A percentile compares a stretch with the other conserved stretches of the same genome.
Conservation (phyloP, 2,888 invertebrate species). For the Yponomeuta evonymella region DNA sequence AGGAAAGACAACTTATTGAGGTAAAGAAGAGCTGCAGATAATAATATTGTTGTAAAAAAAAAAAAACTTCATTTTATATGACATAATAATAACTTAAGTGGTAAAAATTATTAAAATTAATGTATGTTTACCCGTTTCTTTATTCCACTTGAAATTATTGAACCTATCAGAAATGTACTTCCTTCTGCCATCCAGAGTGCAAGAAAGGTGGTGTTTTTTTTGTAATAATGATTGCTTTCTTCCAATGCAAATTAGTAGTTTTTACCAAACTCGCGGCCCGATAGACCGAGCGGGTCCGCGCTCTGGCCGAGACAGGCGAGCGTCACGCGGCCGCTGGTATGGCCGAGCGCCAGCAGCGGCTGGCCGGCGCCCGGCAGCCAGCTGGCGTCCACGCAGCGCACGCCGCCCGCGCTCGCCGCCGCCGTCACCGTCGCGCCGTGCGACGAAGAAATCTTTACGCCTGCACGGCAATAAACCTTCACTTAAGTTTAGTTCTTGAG, state of each 20-base stretch:
- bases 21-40: too few species aligned
- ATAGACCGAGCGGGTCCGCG: slow-evolving; percentile 80
- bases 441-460: slow-evolving; percentile 80
- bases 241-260: slow-evolving; percentile 9
- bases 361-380: slow-evolving; percentile 86
- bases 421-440: slow-evolving; percentile 82
- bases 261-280: slow-evolving; percentile 86
- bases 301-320: slow-evolving; percentile 86
- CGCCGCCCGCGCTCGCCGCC: slow-evolving; percentile 86
- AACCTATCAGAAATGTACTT: too few species aligned
- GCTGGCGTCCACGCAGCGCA: slow-evolving; percentile 89
- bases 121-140: too few species aligned
- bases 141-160: too few species aligned
- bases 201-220: too few species aligned
- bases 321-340: slow-evolving; percentile 91
- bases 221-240: too few species aligned
- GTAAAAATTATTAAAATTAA: too few species aligned
- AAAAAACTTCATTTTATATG: too few species aligned
- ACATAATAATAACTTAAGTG: too few species aligned
- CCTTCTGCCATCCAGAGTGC: too few species aligned
- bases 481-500: background rate
- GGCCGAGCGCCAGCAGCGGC: slow-evolving; percentile 89
- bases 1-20: too few species aligned
- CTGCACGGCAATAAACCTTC: slow-evolving; percentile 49
- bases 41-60: too few species aligned